Evolutionary conservation across 2,888 invertebrate genomes (phyloP).

Genomic region (Taenaris catops): DNA sequence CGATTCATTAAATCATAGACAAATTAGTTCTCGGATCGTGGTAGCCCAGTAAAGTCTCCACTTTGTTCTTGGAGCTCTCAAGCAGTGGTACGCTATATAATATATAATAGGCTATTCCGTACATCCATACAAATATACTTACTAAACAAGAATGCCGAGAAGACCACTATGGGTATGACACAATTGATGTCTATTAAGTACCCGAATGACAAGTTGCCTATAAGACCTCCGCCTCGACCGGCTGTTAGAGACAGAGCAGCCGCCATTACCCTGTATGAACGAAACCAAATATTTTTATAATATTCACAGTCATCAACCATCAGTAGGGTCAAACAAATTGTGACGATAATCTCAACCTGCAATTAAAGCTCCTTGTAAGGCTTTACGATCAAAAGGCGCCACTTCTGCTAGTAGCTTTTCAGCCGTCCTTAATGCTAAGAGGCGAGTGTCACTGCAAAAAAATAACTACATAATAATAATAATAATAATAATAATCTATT

Average conservation of each 20-base stretch:
- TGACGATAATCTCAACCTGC: too few species aligned
- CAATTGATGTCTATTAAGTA: slow-evolving; percentile 90
- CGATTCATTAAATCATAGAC: too few species aligned
- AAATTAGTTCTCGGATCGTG: too few species aligned
- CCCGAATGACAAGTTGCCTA: slow-evolving; percentile 88
- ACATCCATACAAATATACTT: slow-evolving; percentile 69
- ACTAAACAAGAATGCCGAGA: slow-evolving; percentile 87
- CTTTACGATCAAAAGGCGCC: slow-evolving; percentile 82
- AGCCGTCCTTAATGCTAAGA: slow-evolving; percentile 90
- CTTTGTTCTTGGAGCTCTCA: too few species aligned
- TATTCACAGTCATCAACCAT: neutral
- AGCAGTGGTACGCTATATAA: too few species aligned
- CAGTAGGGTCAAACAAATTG: too few species aligned
- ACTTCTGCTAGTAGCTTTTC: slow-evolving; percentile 86
- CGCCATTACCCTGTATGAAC: slow-evolving; percentile 88
- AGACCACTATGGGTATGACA: slow-evolving; percentile 85
- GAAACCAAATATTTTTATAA: neutral
- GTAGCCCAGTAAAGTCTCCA: too few species aligned
- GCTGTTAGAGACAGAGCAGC: slow-evolving; percentile 89
- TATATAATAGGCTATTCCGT: too few species aligned
- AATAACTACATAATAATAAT: too few species aligned
- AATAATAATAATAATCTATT: too few species aligned
- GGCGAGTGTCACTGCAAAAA: slow-evolving; percentile 83
- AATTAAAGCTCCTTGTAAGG: too few species aligned
- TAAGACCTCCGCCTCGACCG: slow-evolving; percentile 87